phyloP scores from a whole-genome alignment of 2,888 invertebrate genomes.

The Eilema depressum region DNA sequence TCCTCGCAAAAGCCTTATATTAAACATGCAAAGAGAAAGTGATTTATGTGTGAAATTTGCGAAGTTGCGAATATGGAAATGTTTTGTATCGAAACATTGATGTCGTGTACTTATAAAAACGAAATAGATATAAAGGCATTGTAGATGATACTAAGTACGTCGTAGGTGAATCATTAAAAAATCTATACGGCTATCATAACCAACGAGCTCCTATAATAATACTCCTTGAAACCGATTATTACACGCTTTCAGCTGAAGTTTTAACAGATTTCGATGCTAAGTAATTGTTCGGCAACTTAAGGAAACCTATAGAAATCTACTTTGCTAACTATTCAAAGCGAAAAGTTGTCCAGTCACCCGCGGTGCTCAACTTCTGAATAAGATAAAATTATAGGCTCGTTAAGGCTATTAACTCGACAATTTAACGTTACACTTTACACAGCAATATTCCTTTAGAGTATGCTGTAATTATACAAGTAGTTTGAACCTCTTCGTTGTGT shows the following conservation, averaged over 20 bases:
- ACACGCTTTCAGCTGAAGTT: conserved; percentile 6
- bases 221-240: not conserved
- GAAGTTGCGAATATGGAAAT: not conserved
- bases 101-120: not conserved
- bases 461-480: conserved; percentile 5
- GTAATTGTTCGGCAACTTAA: conserved; percentile 40
- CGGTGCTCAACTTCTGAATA: conserved; percentile 36
- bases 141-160: too few relatives aligned
- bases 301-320: conserved; percentile 40
- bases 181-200: not conserved
- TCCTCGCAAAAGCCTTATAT: conserved; percentile 39
- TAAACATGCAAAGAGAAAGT: conserved; percentile 40
- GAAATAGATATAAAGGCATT: not conserved
- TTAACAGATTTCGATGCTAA: conserved; percentile 46
- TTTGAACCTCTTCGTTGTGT: not conserved
- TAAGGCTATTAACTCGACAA: conserved; percentile 28
- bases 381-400: conserved; percentile 49
- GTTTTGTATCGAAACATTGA: conserved; percentile 6
- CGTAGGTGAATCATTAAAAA: not conserved
- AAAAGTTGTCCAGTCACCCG: conserved; percentile 38
- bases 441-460: conserved; percentile 18
- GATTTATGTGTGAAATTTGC: conserved; percentile 22
- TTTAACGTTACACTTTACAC: conserved; percentile 29
- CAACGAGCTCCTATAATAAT: not conserved
- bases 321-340: conserved; percentile 39